Conservation (phyloP, 2,113 vertebrate genomes). For the Phodopus roborovskii region DNA sequence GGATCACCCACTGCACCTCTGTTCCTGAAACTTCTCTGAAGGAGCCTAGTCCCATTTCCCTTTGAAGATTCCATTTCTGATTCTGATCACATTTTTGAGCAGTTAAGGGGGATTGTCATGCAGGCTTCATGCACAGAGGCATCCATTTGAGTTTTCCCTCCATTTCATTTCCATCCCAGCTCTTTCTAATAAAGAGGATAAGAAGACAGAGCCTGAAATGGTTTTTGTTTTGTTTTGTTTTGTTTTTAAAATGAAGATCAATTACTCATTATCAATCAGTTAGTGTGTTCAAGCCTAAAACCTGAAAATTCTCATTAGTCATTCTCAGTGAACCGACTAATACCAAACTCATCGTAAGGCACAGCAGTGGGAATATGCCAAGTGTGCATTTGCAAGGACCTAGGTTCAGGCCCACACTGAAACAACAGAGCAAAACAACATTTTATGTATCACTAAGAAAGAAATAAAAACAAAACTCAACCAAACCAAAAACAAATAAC, state of each 20-base stretch:
- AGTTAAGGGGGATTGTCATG: neutral
- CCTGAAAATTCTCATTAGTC: constrained; percentile 5
- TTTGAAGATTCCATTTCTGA: neutral
- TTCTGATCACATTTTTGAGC: neutral
- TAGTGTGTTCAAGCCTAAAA: neutral
- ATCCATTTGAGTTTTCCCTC: neutral
- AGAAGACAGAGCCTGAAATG: neutral
- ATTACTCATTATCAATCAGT: constrained; percentile 7
- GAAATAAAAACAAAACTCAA: neutral
- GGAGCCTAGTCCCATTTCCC: neutral
- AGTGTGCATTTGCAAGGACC: neutral
- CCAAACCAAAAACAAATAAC: neutral
- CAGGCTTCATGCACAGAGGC: neutral
- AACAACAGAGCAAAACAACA: neutral
- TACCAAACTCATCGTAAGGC: neutral
- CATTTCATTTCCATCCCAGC: neutral
- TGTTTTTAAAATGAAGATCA: neutral
- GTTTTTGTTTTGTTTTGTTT: neutral
- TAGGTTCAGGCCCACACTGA: too few species aligned
- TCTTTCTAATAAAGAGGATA: neutral
- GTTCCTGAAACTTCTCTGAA: neutral
- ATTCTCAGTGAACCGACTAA: constrained; percentile 24
- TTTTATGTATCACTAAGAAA: constrained; percentile 34
- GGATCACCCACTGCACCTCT: neutral
- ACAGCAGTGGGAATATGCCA: neutral